These are phyloP conservation scores for Microplitis manilae DNA, from an alignment of 2,888 invertebrate genomes.

Conservation along the genomic window DNA sequence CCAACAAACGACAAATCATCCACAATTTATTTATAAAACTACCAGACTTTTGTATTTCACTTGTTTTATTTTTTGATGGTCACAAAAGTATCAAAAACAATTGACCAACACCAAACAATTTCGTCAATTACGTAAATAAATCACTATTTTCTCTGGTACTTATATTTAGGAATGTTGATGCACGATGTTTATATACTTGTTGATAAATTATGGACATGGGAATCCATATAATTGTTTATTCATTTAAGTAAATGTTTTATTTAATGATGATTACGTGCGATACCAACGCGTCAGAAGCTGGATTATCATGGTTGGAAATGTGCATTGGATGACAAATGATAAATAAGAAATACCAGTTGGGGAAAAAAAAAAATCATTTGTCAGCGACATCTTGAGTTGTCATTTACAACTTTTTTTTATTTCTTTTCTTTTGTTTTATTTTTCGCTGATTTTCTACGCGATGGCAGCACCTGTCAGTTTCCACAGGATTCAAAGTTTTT, in stretches of 20 bases:
- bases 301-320: background rate
- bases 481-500: no score
- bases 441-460: background rate
- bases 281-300: background rate
- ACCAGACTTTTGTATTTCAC: background rate
- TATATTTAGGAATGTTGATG: no score
- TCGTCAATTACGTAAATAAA: background rate
- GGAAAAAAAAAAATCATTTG: background rate
- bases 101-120: background rate
- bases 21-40: background rate
- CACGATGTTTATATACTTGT: no score
- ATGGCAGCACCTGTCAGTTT: no score
- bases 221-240: background rate
- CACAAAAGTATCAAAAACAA: background rate
- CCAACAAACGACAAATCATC: background rate
- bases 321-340: background rate
- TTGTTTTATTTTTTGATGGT: background rate
- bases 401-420: background rate
- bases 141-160: background rate
- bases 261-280: conserved; percentile 13
- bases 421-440: background rate
- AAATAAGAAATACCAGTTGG: background rate
- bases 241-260: background rate
- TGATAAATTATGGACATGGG: background rate
- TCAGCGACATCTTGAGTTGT: background rate